Evolutionary conservation across 2,888 invertebrate species (phyloP), one percentile per base, ranked within the genome.

Genomic region (Aromia moschata): DNA sequence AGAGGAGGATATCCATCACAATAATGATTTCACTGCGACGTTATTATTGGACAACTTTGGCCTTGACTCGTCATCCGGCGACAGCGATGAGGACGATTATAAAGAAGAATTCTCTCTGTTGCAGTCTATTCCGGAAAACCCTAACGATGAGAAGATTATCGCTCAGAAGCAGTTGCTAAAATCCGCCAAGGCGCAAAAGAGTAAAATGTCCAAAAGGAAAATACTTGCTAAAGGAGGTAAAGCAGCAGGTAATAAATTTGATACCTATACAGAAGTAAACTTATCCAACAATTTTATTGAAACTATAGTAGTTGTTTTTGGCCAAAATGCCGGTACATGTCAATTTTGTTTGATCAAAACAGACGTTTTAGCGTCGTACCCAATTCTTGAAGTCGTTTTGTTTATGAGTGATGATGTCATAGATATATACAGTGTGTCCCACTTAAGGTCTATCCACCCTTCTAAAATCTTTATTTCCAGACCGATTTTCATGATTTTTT

Each of bases 81-180:
- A 76, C 44, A 75, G 74, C 55, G 74, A 77, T 46, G 77, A 77
- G 47, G 78, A 79, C 53, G 74, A 75, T 38, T 77, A 72, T 58
- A 78, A 74, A 66, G 75, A 77, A 55, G 76, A 74, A 33, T 69
- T 70, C 15, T 56, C 77, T 31, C 55, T 77, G 12, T 72, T 71
- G 56, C 60, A 70, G 16, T 64, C 67, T 17, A 45, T 73, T 4
- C 54, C 74, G 10, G 75, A 77, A 41, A 74, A 72, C 62, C 63
- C 74, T 5, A 73, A 60, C 56, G 78, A 79, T 65, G 80, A 80
- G 62, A 81, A 81, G 67, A 62, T 72, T 4, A 77, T 81, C 55
- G 81, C 81, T 25, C 81, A 81, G 64, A 76, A 77, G 58, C 81
- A 81, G 61, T 70, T 81, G 10, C 58, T 81, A 12, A 80, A 80